Evolutionary conservation across 2,888 invertebrate species (phyloP).

Genomic region (Fragum fragum): DNA sequence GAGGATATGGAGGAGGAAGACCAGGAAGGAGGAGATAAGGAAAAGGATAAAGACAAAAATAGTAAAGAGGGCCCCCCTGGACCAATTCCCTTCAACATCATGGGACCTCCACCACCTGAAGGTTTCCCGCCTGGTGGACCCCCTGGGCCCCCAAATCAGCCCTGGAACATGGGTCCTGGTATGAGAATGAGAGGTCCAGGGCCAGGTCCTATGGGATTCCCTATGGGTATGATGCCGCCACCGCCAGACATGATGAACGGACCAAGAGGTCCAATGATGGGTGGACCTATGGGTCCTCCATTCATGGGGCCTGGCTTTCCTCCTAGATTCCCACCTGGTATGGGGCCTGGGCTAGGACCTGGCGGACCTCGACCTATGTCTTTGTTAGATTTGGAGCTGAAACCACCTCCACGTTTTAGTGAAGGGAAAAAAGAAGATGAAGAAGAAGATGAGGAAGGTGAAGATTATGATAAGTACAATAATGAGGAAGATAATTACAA

Average conservation of each 20-base stretch:
- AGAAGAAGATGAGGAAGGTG: slow-evolving; percentile 40
- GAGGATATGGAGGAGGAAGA: slow-evolving; percentile 64
- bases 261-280: slow-evolving; percentile 53
- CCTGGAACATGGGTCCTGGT: slow-evolving; percentile 54
- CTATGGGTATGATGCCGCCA: slow-evolving; percentile 50
- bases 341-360: slow-evolving; percentile 47
- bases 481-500: slow-evolving; percentile 8
- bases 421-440: slow-evolving; percentile 48
- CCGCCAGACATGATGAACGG: slow-evolving; percentile 61
- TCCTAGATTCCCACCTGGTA: slow-evolving; percentile 50
- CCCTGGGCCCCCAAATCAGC: slow-evolving; percentile 43
- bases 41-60: slow-evolving; percentile 17
- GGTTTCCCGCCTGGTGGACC: slow-evolving; percentile 54
- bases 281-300: slow-evolving; percentile 54
- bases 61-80: slow-evolving; percentile 21
- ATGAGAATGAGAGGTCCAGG: slow-evolving; percentile 55
- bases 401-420: slow-evolving; percentile 48
- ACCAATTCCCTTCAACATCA: slow-evolving; percentile 22
- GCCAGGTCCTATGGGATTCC: slow-evolving; percentile 53
- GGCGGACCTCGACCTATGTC: slow-evolving; percentile 47
- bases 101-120: slow-evolving; percentile 45
- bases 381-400: slow-evolving; percentile 57
- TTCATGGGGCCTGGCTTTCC: slow-evolving; percentile 60
- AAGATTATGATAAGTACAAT: slow-evolving; percentile 17
- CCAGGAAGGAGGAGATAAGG: slow-evolving; percentile 35